Conservation (phyloP, 2,113 vertebrate species). For the Phylloscopus whistleri region DNA sequence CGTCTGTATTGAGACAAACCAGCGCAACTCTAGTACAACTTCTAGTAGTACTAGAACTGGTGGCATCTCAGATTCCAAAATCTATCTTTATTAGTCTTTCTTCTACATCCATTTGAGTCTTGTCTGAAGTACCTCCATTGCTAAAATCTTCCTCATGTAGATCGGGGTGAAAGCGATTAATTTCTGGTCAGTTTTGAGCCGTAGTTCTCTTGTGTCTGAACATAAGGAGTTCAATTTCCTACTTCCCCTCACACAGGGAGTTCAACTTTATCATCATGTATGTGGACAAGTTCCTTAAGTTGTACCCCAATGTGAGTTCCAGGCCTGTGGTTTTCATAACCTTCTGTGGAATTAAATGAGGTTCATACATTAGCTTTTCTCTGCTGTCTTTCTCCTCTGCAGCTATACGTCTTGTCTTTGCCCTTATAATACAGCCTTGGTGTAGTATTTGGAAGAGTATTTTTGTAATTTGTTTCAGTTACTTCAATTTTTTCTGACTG, state of each 20-base stretch:
- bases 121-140: neutral
- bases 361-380: neutral
- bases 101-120: neutral
- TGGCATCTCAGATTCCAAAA: neutral
- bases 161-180: neutral
- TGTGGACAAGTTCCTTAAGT: neutral
- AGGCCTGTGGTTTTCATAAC: neutral
- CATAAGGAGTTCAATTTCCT: neutral
- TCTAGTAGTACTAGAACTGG: neutral
- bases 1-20: neutral
- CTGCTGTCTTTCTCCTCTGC: neutral
- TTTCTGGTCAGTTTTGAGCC: neutral
- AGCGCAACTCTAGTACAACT: neutral
- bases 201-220: neutral
- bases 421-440: neutral
- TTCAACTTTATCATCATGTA: neutral
- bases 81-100: neutral
- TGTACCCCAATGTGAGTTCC: neutral
- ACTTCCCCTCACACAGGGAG: neutral
- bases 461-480: neutral
- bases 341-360: neutral
- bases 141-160: neutral
- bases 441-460: neutral
- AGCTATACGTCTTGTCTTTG: neutral
- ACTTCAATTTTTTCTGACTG: neutral